Base-by-base conservation (phyloP, 2,888 invertebrate species). In the Ichneumoninae sp. region DNA sequence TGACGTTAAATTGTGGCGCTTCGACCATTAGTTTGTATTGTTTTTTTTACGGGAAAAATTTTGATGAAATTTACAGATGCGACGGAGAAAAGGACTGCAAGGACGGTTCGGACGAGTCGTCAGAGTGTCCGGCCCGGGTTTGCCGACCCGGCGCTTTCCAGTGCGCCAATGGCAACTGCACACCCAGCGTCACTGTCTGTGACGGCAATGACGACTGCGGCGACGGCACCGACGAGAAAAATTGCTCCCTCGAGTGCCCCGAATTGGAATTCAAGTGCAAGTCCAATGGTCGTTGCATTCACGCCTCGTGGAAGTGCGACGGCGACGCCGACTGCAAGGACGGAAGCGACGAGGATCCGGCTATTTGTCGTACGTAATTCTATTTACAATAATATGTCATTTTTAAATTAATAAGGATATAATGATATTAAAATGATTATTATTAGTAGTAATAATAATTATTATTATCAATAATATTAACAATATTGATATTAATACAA, bases 251-350 rank as follows among this genome's bases (percentile, higher is more conserved):
- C 86, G 97, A 97, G 26, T 98, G 98, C 90, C 97, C 98, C 0
- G 96, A 97, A 72, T 95, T 98, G 1, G 98, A 98, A 92, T 98
- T 98, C 94, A 98, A 98, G 91, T 98, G 98, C 91, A 96, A 96
- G 88, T 95, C 96, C 0, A 98, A 97, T 89, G 98, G 98, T 0
- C 95, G 98, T 30, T 98, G 98, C 91, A 97, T 98, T 87, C 95
- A 98, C 80, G 96, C 97, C 82, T 97, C 97, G 86, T 98, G 98
- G 98, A 97, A 97, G 89, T 98, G 98, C 91, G 99, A 99, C 91
- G 98, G 98, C 26, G 99, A 99, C 92, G 97, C 98, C 3, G 99
- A 99, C 93, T 98, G 98, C 91, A 97, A 97, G 91, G 98, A 98
- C 94, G 97, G 97, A 82, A 97, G 97, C 78, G 99, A 99, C 92